Evolutionary conservation across 2,113 vertebrate genomes (phyloP), one percentile per base, ranked within the genome.

Genomic region (Callopanchax toddi): DNA sequence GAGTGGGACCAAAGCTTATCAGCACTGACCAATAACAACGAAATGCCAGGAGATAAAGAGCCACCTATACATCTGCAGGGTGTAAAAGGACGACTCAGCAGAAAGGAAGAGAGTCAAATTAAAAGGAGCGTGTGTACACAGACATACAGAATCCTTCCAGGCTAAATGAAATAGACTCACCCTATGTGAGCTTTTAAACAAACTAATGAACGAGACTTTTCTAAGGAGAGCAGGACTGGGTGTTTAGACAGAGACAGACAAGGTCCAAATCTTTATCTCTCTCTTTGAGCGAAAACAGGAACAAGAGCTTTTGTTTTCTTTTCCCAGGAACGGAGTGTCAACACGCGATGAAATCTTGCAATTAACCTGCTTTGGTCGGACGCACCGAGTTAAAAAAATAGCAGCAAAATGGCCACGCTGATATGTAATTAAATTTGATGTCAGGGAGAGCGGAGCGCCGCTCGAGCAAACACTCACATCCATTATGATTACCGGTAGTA

Each of bases 141-240:
- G 81, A 85, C 76, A 44, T 13, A 43, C 59, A 71, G 72, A 79
- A 72, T 60, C 76, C 72, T 71, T 75, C 54, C 50, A 43, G 69
- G 45, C 78, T 64, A 64, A 85, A 88, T 71, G 61, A 84, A 72
- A 75, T 53, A 49, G 72, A 76, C 67, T 74, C 48, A n/a, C 26
- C 75, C 17, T 34, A 39, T 76, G 71, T 63, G 55, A 86, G 88
- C 85, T 74, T 83, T 86, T 74, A 60, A 75, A 70, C 83, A 86
- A 89, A 87, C 78, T 46, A 59, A n/a, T n/a, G n/a, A 50, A 59
- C 1, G 5, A 53, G 64, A 51, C 55, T 6, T 62, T 71, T 65
- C 55, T 36, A 57, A 59, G 12, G 44, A 58, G 51, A 50, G 25
- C 17, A 39, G 49, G 36, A 70, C 74, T 63, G 44, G 71, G 76